phyloP scores from a whole-genome alignment of 2,888 invertebrate genomes.

The Hirudinaria manillensis region DNA sequence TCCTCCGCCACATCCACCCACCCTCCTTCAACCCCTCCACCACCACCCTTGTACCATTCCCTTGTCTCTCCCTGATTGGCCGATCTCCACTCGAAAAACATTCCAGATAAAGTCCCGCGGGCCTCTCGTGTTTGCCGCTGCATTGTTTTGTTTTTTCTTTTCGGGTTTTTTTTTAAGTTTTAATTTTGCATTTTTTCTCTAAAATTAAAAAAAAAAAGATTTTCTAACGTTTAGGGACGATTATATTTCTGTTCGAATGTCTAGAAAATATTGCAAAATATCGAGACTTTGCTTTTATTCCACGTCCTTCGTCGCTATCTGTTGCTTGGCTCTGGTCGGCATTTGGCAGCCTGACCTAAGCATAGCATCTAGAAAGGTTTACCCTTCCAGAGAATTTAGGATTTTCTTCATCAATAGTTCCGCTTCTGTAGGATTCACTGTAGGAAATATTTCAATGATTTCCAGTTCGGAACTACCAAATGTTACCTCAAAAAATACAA shows the following conservation, averaged over 20 bases:
- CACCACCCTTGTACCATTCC: not conserved
- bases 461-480: not conserved
- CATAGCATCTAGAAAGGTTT: no score
- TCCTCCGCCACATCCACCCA: not conserved
- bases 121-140: not conserved
- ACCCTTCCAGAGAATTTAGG: no score
- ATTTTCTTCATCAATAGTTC: no score
- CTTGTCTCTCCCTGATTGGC: no score
- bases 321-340: no score
- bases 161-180: not conserved
- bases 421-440: no score
- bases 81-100: not conserved
- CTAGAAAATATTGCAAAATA: not conserved
- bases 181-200: not conserved
- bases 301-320: no score
- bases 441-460: not conserved
- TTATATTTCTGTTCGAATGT: no score
- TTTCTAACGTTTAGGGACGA: no score
- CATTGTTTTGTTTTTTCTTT: not conserved
- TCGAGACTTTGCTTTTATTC: not conserved
- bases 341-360: no score
- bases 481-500: not conserved
- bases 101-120: not conserved
- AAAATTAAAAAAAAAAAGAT: no score
- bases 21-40: not conserved